phyloP scores from a whole-genome alignment of 2,888 invertebrate genomes.

The Eupithecia pulchellata region DNA sequence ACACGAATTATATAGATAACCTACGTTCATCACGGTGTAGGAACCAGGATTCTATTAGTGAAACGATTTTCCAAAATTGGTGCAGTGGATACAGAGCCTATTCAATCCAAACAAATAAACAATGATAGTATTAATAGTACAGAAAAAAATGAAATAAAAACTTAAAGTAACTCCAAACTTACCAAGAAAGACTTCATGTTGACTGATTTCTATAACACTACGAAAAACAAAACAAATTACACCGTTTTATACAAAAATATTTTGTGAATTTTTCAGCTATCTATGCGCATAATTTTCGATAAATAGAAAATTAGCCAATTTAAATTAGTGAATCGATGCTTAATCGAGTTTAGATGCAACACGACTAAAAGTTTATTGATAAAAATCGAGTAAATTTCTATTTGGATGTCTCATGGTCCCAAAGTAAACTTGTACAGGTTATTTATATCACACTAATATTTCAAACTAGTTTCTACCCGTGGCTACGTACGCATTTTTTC shows the following conservation, averaged over 20 bases:
- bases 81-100: no score
- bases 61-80: no score
- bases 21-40: no score
- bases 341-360: neutral
- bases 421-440: neutral
- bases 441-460: neutral
- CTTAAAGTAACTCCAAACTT: neutral
- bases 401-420: neutral
- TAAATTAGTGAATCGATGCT: neutral
- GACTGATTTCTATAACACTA: neutral
- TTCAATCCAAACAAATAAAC: no score
- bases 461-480: neutral
- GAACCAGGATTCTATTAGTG: no score
- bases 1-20: no score
- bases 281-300: neutral
- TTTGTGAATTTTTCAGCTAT: neutral
- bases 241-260: conserved; percentile 1
- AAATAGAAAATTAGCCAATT: conserved; percentile 2
- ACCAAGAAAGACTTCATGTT: conserved; percentile 2
- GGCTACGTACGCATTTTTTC: neutral
- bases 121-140: no score
- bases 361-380: neutral
- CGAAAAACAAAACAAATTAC: neutral
- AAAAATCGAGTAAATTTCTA: neutral
- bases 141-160: no score